A percentile compares a stretch with the other conserved stretches of the same genome.
These are phyloP conservation scores for Dolichotis patagonum DNA, from an alignment of 2,113 vertebrate species.

Conservation along the genomic window DNA sequence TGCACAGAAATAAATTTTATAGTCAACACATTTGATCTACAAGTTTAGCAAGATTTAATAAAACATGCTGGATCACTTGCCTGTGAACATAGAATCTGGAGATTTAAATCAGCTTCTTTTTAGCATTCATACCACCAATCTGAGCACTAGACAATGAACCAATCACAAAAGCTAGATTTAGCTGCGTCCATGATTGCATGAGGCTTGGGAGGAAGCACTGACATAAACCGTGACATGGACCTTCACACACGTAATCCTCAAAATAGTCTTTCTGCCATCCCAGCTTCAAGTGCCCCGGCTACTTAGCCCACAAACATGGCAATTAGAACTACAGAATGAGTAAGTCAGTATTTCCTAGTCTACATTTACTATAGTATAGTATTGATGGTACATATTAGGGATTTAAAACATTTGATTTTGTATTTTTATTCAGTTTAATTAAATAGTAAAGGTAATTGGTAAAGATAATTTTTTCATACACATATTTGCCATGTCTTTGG, in stretches of 20 bases:
- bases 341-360: not conserved
- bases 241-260: not conserved
- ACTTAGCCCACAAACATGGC: not conserved
- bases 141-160: too few relatives aligned
- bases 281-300: not conserved
- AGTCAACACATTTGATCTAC: not conserved
- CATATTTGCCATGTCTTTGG: not conserved
- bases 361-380: not conserved
- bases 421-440: not conserved
- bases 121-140: too few relatives aligned
- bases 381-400: not conserved
- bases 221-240: not conserved
- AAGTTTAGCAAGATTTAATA: constrained; percentile 17
- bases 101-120: not conserved
- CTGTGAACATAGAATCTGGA: not conserved
- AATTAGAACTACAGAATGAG: not conserved
- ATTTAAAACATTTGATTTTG: not conserved
- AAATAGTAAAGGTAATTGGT: not conserved
- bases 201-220: too few relatives aligned
- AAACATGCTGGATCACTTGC: not conserved
- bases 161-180: too few relatives aligned
- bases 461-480: not conserved
- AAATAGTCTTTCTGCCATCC: not conserved
- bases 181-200: too few relatives aligned
- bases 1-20: not conserved